Conservation (phyloP, 2,888 invertebrate species). For the Rhyacophila evoluta region DNA sequence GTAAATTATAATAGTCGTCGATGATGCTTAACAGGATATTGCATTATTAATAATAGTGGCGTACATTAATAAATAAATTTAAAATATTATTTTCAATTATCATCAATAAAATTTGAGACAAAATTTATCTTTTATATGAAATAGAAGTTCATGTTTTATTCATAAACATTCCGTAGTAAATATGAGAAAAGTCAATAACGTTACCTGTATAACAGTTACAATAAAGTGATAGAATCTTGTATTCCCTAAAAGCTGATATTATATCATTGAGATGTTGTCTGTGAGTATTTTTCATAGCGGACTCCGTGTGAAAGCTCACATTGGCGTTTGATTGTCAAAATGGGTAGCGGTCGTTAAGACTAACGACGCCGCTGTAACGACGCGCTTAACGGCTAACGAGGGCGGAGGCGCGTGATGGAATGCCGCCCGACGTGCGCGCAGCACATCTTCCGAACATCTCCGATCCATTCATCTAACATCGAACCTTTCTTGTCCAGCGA, state of each 20-base stretch:
- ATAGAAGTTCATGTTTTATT: too few species aligned
- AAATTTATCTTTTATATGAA: too few species aligned
- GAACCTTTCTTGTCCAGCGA: conserved; percentile 1
- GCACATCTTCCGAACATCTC: conserved; percentile 32
- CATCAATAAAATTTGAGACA: too few species aligned
- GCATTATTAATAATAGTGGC: too few species aligned
- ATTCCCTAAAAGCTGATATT: neutral
- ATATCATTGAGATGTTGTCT: neutral
- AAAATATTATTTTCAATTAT: too few species aligned
- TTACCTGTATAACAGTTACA: neutral
- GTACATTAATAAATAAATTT: too few species aligned
- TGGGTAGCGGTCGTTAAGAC: conserved; percentile 41
- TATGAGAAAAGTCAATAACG: too few species aligned
- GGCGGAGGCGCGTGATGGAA: conserved; percentile 44
- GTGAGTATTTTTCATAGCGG: neutral
- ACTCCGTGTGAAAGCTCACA: conserved; percentile 8
- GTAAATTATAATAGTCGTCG: too few species aligned
- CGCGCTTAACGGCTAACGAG: conserved; percentile 44
- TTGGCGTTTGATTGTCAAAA: conserved; percentile 8
- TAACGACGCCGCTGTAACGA: conserved; percentile 44
- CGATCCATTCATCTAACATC: conserved; percentile 35
- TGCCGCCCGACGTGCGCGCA: conserved; percentile 29
- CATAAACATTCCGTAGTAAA: too few species aligned
- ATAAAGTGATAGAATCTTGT: neutral
- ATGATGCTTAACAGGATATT: too few species aligned